Conservation (phyloP, 2,888 invertebrate species). For the Belgica antarctica region DNA sequence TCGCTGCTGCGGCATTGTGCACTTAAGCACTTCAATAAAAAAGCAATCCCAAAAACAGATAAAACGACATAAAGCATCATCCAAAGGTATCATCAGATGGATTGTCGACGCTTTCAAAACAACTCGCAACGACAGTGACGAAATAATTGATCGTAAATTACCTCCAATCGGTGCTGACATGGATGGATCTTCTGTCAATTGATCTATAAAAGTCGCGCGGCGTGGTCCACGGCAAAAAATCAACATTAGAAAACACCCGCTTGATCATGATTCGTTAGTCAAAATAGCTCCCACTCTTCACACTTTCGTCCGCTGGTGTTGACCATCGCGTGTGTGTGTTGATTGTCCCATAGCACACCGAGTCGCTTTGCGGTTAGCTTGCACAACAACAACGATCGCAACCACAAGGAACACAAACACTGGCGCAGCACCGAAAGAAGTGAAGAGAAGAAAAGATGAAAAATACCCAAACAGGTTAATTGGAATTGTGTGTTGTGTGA, state of each 20-base stretch:
- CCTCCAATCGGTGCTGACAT: conserved; percentile 11
- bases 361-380: conserved; percentile 14
- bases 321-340: background rate
- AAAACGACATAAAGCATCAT: background rate
- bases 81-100: conserved; percentile 25
- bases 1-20: conserved; percentile 1
- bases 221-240: conserved; percentile 1
- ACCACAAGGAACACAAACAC: background rate
- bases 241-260: conserved; percentile 29
- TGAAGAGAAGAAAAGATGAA: conserved; percentile 34
- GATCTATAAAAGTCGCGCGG: conserved; percentile 26
- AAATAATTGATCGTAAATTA: conserved; percentile 41
- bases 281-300: conserved; percentile 43
- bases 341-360: conserved; percentile 27
- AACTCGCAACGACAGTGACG: conserved; percentile 36
- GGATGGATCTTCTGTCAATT: conserved; percentile 34
- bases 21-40: conserved; percentile 20
- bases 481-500: conserved; percentile 43
- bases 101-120: conserved; percentile 8
- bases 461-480: conserved; percentile 43
- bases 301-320: conserved; percentile 10
- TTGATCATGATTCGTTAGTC: conserved; percentile 43
- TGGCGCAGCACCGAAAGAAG: background rate
- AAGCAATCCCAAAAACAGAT: background rate
- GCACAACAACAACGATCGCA: conserved; percentile 1